Conservation (phyloP, 2,113 vertebrate species). For the Chaenocephalus aceratus region DNA sequence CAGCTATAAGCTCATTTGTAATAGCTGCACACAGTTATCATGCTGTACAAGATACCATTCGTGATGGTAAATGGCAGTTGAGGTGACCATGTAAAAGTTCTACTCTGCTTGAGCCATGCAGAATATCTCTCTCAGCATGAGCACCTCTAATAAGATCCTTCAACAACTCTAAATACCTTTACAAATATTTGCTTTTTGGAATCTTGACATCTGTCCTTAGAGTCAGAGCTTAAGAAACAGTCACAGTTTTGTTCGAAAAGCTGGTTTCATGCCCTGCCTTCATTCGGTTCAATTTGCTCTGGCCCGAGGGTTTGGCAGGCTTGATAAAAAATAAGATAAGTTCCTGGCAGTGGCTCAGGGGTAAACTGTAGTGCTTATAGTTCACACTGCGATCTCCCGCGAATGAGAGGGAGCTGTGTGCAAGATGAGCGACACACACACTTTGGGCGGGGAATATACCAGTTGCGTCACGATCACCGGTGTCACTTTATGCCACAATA, state of each 20-base stretch:
- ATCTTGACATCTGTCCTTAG: conserved; percentile 32
- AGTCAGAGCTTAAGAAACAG: conserved; percentile 20
- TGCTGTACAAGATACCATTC: neutral
- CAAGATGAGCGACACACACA: conserved; percentile 26
- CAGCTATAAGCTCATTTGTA: conserved; percentile 1
- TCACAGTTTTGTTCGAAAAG: conserved; percentile 19
- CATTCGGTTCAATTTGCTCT: conserved; percentile 18
- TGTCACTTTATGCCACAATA: no score
- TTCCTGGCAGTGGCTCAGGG: conserved; percentile 69
- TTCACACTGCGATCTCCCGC: conserved; percentile 54
- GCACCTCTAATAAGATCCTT: neutral
- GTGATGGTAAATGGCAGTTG: neutral
- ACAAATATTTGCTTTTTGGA: conserved; percentile 39
- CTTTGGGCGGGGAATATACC: no score
- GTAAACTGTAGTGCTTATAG: conserved; percentile 56
- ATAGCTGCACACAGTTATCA: conserved; percentile 12
- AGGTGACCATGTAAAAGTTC: neutral
- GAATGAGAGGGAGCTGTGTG: conserved; percentile 45
- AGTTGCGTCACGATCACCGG: no score
- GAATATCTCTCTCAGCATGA: neutral
- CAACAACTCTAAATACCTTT: conserved; percentile 4
- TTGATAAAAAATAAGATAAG: conserved; percentile 55
- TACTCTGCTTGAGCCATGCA: neutral
- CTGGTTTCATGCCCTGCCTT: conserved; percentile 48
- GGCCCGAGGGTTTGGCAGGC: conserved; percentile 31